phyloP scores from a whole-genome alignment of 23 tunicate genomes.

The Corella eumyota region DNA sequence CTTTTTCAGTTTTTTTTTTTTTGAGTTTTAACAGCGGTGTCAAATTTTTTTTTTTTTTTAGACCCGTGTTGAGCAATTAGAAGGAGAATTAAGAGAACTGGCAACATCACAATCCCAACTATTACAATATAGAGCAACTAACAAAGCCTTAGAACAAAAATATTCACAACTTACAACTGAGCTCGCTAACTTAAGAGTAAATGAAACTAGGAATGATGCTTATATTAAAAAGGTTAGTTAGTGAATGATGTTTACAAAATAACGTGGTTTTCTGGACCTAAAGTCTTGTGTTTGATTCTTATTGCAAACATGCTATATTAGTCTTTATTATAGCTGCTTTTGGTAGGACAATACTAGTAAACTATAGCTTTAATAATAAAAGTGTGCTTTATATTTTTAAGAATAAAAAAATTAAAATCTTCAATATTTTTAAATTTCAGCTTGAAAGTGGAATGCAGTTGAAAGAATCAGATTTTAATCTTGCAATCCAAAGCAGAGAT shows the following conservation, averaged over 20 bases:
- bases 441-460: constrained; percentile 39
- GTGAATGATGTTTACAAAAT: too few relatives aligned
- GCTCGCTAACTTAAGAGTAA: constrained; percentile 50
- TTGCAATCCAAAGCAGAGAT: constrained; percentile 65
- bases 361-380: too few relatives aligned
- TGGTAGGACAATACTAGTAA: too few relatives aligned
- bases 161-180: constrained; percentile 49
- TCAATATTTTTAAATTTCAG: too few relatives aligned
- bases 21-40: too few relatives aligned
- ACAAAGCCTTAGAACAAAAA: constrained; percentile 73
- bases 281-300: too few relatives aligned
- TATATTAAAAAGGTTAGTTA: constrained; percentile 55
- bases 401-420: too few relatives aligned
- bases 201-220: constrained; percentile 31
- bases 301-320: too few relatives aligned
- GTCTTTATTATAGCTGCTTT: too few relatives aligned
- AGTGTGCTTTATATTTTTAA: too few relatives aligned
- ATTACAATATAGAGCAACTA: constrained; percentile 60
- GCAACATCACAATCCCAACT: constrained; percentile 78
- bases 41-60: constrained; percentile 4
- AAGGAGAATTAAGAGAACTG: constrained; percentile 57
- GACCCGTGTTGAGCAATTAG: constrained; percentile 75
- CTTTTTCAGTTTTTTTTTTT: too few relatives aligned
- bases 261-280: too few relatives aligned
- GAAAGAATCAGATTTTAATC: constrained; percentile 59